Base-by-base conservation (phyloP, 1,140 invertebrate species). In the Drosophila repleta region DNA sequence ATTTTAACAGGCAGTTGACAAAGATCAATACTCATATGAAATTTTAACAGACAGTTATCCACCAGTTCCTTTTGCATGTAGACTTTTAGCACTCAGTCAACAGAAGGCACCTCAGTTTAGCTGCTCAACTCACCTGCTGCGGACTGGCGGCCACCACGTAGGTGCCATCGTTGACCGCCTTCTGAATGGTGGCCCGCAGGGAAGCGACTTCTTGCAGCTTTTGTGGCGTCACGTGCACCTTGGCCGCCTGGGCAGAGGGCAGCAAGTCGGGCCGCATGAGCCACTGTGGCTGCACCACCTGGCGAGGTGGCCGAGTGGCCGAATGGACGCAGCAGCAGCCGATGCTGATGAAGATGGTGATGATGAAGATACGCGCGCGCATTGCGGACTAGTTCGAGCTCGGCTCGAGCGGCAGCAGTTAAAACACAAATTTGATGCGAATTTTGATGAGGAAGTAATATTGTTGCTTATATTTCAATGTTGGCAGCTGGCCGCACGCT, bases 201-300 rank as follows among this genome's bases (percentile, higher is more conserved):
- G 39, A 48, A 0, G 77, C 74, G 17, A 58, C 45, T 1, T 89
- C 81, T 39, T 51, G 20, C 0, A 89, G 74, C 8, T 81, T 89
- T n/a, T 85, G 66, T 4, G 41, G 61, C 3, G 74, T 85, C 0
- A 90, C 74, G 10, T 24, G 49, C n/a, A 89, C 85, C 10, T 49
- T 32, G 37, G 35, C 3, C 3, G 46, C 53, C 3, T 68, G 64
- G 0, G 32, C 6, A 2, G 4, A 21, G 10, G 58, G 46, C 21
- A 20, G 8, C 20, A 13, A 0, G 0, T 11, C 39, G 3, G 81
- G 65, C 21, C 45, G 76, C 58, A 58, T 64, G 0, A 89, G 39
- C 74, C 81, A 85, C 6, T 51, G 63, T 4, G 85, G 84, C 6
- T 76, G 63, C 17, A 89, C 75, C 29, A 89, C 78, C 52, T 89